phyloP scores from a whole-genome alignment of 1,140 invertebrate species.

The Ladona fulva region DNA sequence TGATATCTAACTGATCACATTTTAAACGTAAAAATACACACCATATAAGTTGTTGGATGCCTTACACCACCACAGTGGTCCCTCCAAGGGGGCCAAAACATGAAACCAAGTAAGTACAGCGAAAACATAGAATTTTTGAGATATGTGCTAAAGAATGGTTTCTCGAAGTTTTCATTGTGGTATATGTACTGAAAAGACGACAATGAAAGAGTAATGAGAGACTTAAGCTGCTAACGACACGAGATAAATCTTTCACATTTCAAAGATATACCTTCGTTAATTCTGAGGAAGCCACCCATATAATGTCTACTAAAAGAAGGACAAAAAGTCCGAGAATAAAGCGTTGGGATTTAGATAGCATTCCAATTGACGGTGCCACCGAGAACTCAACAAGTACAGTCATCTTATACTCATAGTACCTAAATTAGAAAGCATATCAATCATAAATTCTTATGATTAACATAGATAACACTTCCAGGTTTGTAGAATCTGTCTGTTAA shows the following conservation, averaged over 20 bases:
- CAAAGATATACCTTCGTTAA: slow-evolving; percentile 59
- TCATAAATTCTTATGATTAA: background rate
- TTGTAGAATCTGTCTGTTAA: too few relatives aligned
- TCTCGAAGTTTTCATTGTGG: slow-evolving; percentile 64
- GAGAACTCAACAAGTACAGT: background rate
- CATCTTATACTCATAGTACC: background rate
- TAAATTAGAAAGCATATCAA: background rate
- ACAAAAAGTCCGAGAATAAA: slow-evolving; percentile 66
- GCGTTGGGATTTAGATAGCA: slow-evolving; percentile 57
- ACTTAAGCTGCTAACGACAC: background rate
- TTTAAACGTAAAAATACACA: slow-evolving; percentile 30
- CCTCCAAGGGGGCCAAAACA: slow-evolving; percentile 74
- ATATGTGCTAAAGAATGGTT: slow-evolving; percentile 84
- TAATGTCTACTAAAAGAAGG: slow-evolving; percentile 71
- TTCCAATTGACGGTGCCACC: background rate
- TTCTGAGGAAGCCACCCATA: slow-evolving; percentile 81
- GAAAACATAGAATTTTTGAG: slow-evolving; percentile 82
- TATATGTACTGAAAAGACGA: slow-evolving; percentile 65
- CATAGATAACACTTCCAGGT: too few relatives aligned
- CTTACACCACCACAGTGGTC: slow-evolving; percentile 49
- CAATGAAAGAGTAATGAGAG: slow-evolving; percentile 14
- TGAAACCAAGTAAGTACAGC: slow-evolving; percentile 70
- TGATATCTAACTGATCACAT: background rate
- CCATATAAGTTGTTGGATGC: slow-evolving; percentile 54
- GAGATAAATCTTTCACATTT: slow-evolving; percentile 14